A percentile compares a stretch with the other conserved stretches of the same genome.
phyloP scores from a whole-genome alignment of 2,888 invertebrate genomes.

The Heteropelma amictum region DNA sequence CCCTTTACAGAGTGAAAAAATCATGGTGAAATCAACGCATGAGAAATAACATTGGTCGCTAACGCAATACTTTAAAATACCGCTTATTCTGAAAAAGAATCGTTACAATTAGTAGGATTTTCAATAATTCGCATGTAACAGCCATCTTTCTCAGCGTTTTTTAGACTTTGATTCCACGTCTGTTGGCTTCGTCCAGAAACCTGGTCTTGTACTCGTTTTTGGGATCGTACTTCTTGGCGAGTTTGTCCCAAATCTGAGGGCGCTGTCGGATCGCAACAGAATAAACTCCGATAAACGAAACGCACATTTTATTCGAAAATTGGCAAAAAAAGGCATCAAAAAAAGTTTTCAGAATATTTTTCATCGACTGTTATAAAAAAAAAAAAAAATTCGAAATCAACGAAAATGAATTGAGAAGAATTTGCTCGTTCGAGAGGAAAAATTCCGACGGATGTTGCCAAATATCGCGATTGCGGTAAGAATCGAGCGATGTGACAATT shows the following conservation, averaged over 20 bases:
- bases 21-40: neutral
- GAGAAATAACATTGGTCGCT: neutral
- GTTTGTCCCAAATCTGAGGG: constrained; percentile 82
- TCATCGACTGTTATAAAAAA: too few species aligned
- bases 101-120: too few species aligned
- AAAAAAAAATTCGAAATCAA: too few species aligned
- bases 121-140: neutral
- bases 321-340: too few species aligned
- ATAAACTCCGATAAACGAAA: too few species aligned
- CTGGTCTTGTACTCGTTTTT: constrained; percentile 82
- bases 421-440: neutral
- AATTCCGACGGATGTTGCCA: neutral
- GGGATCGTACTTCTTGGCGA: constrained; percentile 85
- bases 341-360: too few species aligned
- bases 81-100: neutral
- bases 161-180: constrained; percentile 69
- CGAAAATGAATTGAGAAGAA: too few species aligned
- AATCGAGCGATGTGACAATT: constrained; percentile 8
- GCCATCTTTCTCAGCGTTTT: neutral
- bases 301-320: too few species aligned
- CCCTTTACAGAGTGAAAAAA: constrained; percentile 5
- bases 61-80: neutral
- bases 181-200: constrained; percentile 81
- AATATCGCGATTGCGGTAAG: neutral
- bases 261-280: constrained; percentile 55